Percentiles rank a stretch among this genome's conserved stretches.
Evolutionary conservation across 2,888 invertebrate species (phyloP).

Genomic region (Lithophane semibrunnea): DNA sequence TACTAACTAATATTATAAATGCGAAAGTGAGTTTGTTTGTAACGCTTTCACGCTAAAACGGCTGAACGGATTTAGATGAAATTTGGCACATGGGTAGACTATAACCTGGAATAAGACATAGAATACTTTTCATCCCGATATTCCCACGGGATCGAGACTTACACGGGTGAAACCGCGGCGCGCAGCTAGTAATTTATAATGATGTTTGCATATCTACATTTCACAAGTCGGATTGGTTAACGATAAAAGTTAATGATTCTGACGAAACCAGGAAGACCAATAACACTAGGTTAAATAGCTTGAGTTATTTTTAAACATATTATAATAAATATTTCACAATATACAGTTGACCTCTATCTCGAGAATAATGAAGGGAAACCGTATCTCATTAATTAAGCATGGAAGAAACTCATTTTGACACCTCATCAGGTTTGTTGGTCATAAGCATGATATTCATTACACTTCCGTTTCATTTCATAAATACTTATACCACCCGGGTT

Average conservation of each 20-base stretch:
- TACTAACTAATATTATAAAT: too few species aligned
- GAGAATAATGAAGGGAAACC: constrained; percentile 39
- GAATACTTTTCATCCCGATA: too few species aligned
- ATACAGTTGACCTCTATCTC: constrained; percentile 29
- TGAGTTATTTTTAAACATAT: constrained; percentile 1
- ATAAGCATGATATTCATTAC: constrained; percentile 17
- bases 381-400: constrained; percentile 48
- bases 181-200: too few species aligned
- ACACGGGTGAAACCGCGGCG: too few species aligned
- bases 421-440: constrained; percentile 5
- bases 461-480: constrained; percentile 37
- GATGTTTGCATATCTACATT: background rate
- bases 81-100: too few species aligned
- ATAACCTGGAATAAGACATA: too few species aligned
- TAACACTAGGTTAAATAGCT: constrained; percentile 3
- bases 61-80: too few species aligned
- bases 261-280: constrained; percentile 8
- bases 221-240: constrained; percentile 1
- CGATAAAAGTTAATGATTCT: background rate
- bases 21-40: too few species aligned
- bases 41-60: too few species aligned
- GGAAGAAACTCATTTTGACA: constrained; percentile 25
- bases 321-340: constrained; percentile 10
- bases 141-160: too few species aligned
- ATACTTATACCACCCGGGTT: constrained; percentile 10